Evolutionary conservation across 2,797 vertebrate species (phyloP).

Genomic region (Sebastes nivosus): DNA sequence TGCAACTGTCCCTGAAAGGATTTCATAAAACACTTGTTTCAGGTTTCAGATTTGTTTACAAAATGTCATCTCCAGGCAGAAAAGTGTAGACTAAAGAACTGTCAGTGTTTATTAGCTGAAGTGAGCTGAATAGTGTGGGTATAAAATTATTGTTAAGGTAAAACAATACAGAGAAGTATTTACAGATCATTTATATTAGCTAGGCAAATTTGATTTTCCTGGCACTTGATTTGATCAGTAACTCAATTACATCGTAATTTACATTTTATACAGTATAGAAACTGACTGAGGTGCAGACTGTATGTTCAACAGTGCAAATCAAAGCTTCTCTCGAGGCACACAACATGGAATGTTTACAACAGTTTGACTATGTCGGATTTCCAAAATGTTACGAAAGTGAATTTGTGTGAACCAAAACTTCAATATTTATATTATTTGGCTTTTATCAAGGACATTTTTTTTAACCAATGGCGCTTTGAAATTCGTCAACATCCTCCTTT

Average conservation of each 20-base stretch:
- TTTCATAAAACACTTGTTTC: slow-evolving; percentile 43
- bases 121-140: slow-evolving; percentile 68
- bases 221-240: slow-evolving; percentile 68
- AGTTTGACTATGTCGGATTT: slow-evolving; percentile 75
- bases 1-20: slow-evolving; percentile 59
- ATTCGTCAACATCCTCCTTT: slow-evolving; percentile 25
- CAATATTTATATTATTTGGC: slow-evolving; percentile 4
- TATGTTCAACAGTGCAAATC: slow-evolving; percentile 92
- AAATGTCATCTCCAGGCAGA: slow-evolving; percentile 53
- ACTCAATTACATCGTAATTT: slow-evolving; percentile 70
- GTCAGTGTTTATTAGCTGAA: slow-evolving; percentile 74
- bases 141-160: slow-evolving; percentile 81
- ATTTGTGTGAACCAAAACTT: slow-evolving; percentile 26
- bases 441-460: slow-evolving; percentile 10
- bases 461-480: slow-evolving; percentile 41
- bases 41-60: slow-evolving; percentile 64
- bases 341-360: slow-evolving; percentile 89
- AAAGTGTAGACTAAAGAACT: slow-evolving; percentile 53
- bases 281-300: slow-evolving; percentile 74
- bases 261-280: slow-evolving; percentile 77
- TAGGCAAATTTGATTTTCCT: slow-evolving; percentile 65
- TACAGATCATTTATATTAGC: slow-evolving; percentile 86
- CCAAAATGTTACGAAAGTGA: slow-evolving; percentile 17
- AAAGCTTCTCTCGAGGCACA: slow-evolving; percentile 82
- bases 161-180: slow-evolving; percentile 88